Evolutionary conservation across 2,797 vertebrate genomes (phyloP), one percentile per base, ranked within the genome.

Genomic region (Xiphorhynchus erythropygius): DNA sequence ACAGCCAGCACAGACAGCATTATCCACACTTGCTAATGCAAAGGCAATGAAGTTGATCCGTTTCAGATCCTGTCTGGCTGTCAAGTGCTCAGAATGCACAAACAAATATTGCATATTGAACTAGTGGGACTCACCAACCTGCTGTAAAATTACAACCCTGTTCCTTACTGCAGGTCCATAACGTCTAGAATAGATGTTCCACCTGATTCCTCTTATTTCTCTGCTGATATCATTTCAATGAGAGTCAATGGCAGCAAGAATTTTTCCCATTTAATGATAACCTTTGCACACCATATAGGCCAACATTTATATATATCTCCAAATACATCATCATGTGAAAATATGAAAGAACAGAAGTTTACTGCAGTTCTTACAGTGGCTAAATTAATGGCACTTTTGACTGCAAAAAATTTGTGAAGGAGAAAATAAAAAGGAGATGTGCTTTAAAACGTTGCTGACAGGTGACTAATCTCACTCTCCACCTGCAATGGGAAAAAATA

Each of bases 11-110:
- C 56, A 44, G 18, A 14, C 35, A 27, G 14, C 5, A 2, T 55
- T 70, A 55, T 8, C 10, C 21, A 55, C 24, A 5, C 8, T 46
- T 49, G 7, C 5, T 64, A 73, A 30, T 1, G 4, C 64, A 65
- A 13, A 1, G 1, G 18, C 24, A 55, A 13, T 39, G 55, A 24
- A 18, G 5, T 35, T 73, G 27, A 22, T 33, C 39, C 32, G 15
- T 50, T 70, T 52, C 52, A 78, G 35, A 50, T 7, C 23, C 42
- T 16, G 19, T 14, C 71, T 59, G 30, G 11, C 39, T 73, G 27
- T 28, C 47, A 50, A 30, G 33, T 0, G 0, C n/a, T 44, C 68
- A 83, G 80, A 92, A 33, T 0, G 0, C 49, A 24, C 30, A 57
- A 52, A 49, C 3, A 79, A 55, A 55, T 35, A 71, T 2, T 56